Conservation (phyloP, 2,113 vertebrate species). For the Psephotus haematonotus region DNA sequence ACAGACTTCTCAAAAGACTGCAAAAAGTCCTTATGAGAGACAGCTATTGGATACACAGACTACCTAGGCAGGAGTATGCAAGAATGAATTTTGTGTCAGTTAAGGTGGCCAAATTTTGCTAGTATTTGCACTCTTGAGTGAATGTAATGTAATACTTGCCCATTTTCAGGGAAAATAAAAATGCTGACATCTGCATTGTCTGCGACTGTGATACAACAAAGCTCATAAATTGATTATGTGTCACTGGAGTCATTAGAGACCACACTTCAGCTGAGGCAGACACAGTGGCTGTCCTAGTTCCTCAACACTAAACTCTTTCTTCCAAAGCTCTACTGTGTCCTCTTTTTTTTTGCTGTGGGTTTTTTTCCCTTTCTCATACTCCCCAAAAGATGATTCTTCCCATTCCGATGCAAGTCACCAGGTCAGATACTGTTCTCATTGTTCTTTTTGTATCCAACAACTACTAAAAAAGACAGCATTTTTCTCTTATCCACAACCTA, state of each 20-base stretch:
- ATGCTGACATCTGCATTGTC: not conserved
- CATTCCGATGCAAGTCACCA: not conserved
- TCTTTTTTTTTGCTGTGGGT: rapidly evolving
- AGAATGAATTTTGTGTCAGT: not conserved
- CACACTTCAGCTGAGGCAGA: not conserved
- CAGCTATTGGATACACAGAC: not conserved
- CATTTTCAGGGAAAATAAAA: not conserved
- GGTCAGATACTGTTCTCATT: not conserved
- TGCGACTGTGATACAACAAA: not conserved
- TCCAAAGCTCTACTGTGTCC: not conserved
- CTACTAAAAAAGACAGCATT: not conserved
- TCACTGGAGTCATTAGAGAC: not conserved
- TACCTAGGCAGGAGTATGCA: not conserved
- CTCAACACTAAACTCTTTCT: not conserved
- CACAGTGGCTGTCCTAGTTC: not conserved
- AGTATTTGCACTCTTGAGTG: not conserved
- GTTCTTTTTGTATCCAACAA: not conserved
- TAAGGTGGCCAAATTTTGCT: not conserved
- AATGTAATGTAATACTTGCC: not conserved
- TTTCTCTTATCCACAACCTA: not conserved
- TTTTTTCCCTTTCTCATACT: not conserved
- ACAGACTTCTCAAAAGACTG: not conserved
- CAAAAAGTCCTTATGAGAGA: not conserved
- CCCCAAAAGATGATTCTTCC: not conserved
- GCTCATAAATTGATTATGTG: constrained; percentile 15